Evolutionary conservation across 1,140 invertebrate genomes (phyloP).

Genomic region (Macrobrachium nipponense): DNA sequence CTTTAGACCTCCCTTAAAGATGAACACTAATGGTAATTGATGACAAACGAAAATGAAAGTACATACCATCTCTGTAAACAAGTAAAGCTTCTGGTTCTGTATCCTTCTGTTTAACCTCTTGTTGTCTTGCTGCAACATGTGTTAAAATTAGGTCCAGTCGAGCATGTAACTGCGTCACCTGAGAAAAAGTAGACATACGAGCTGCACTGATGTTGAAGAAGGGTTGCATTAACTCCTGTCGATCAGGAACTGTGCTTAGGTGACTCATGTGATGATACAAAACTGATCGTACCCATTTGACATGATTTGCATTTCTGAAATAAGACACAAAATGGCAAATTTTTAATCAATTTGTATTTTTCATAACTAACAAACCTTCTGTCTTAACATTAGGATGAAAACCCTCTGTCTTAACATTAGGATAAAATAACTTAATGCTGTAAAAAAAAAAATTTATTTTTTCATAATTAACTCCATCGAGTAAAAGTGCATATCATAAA

Average conservation of each 20-base stretch:
- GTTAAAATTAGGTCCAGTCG: slow-evolving; percentile 41
- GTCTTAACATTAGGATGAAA: too few relatives aligned
- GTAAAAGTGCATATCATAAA: not conserved
- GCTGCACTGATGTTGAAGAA: slow-evolving; percentile 23
- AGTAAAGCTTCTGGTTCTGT: slow-evolving; percentile 35
- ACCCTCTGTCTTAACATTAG: too few relatives aligned
- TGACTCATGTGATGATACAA: slow-evolving; percentile 52
- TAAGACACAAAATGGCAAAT: not conserved
- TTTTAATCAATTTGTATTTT: too few relatives aligned
- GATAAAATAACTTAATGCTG: too few relatives aligned
- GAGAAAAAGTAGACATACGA: slow-evolving; percentile 20
- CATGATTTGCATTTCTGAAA: slow-evolving; percentile 25
- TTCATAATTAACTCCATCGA: not conserved
- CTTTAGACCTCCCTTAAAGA: too few relatives aligned
- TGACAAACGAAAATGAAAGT: too few relatives aligned
- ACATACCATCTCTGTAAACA: slow-evolving; percentile 46
- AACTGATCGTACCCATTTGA: slow-evolving; percentile 33
- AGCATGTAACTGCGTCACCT: slow-evolving; percentile 41
- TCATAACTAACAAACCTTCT: too few relatives aligned
- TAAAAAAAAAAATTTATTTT: too few relatives aligned
- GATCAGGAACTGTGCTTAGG: slow-evolving; percentile 31
- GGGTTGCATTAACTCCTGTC: slow-evolving; percentile 33
- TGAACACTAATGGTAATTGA: too few relatives aligned
- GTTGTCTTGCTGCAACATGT: slow-evolving; percentile 44
- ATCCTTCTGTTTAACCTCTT: slow-evolving; percentile 26